phyloP scores from a whole-genome alignment of 2,113 vertebrate genomes.

The Ciconia boyciana region DNA sequence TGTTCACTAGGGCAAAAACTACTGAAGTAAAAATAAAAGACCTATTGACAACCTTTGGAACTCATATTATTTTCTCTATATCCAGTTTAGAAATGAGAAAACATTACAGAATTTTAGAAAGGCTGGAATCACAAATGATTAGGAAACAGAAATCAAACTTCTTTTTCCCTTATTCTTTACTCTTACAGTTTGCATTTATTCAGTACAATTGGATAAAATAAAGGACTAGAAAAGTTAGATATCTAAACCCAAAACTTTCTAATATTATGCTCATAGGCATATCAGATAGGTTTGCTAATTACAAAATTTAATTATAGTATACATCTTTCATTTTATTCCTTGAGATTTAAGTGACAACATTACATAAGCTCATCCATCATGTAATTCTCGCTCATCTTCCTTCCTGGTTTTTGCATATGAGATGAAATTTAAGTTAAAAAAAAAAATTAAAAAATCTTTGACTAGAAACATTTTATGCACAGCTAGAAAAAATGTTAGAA shows the following conservation, averaged over 20 bases:
- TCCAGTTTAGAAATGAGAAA: not conserved
- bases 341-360: conserved; percentile 36
- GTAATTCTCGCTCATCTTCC: not conserved
- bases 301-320: conserved; percentile 40
- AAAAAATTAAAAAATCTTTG: not conserved
- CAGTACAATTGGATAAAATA: not conserved
- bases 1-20: rapidly evolving
- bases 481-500: not conserved
- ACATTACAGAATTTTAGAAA: not conserved
- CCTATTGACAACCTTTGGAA: not conserved
- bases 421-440: not conserved
- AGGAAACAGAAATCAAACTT: not conserved
- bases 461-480: not conserved
- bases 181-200: not conserved
- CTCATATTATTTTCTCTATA: not conserved
- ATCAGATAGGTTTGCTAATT: conserved; percentile 30
- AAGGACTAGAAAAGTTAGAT: not conserved
- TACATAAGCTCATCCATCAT: conserved; percentile 43
- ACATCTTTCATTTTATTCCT: conserved; percentile 46
- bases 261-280: not conserved
- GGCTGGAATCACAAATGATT: not conserved
- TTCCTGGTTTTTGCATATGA: not conserved
- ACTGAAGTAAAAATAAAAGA: not conserved
- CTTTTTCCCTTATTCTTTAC: not conserved
- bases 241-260: not conserved